Conservation (phyloP, 2,888 invertebrate species). For the Tuberolachnus salignus region DNA sequence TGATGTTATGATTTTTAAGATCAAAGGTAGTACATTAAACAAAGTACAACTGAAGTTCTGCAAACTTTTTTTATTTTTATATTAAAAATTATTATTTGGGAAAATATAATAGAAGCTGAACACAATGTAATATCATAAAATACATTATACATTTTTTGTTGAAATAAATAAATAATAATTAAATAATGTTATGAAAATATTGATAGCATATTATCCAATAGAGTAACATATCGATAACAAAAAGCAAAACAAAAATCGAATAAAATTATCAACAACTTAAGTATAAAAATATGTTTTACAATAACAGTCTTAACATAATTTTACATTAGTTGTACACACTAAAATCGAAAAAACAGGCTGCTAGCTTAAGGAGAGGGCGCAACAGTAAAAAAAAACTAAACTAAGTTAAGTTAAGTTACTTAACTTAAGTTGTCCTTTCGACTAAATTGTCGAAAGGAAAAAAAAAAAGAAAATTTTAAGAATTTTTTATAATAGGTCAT, state of each 20-base stretch:
- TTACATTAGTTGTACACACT: slow-evolving; percentile 1
- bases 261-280: not conserved
- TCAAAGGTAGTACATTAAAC: no score
- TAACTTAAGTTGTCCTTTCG: no score
- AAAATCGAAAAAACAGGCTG: not conserved
- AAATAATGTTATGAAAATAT: slow-evolving; percentile 16
- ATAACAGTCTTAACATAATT: slow-evolving; percentile 17
- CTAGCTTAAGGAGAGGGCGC: not conserved
- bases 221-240: not conserved
- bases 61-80: no score
- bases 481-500: no score
- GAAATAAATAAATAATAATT: slow-evolving; percentile 23
- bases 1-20: no score
- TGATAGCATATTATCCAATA: slow-evolving; percentile 8
- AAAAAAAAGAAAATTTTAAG: no score
- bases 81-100: not conserved
- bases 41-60: no score
- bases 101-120: slow-evolving; percentile 8
- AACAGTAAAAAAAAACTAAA: no score
- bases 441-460: no score
- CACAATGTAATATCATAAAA: not conserved
- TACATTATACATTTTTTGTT: not conserved
- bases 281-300: not conserved
- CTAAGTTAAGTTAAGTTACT: no score
- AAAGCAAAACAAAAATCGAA: not conserved